phyloP scores from a whole-genome alignment of 2,888 invertebrate genomes.

The Chironomus riparius region DNA sequence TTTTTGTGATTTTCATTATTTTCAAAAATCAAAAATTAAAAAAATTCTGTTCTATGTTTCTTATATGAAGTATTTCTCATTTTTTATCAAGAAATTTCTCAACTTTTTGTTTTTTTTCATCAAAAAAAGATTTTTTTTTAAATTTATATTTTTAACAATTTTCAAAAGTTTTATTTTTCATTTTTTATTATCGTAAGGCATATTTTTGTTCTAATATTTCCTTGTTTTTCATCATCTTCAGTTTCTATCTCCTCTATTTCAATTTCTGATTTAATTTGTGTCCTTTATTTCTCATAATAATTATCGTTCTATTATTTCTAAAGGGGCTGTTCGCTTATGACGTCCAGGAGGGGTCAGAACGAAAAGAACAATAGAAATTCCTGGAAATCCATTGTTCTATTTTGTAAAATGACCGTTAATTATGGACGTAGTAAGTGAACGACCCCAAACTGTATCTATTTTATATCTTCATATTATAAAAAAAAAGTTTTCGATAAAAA shows the following conservation, averaged over 20 bases:
- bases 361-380: too few species aligned
- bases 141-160: conserved; percentile 18
- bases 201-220: conserved; percentile 27
- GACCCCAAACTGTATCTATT: too few species aligned
- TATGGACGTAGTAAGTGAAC: too few species aligned
- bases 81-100: background rate
- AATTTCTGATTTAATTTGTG: background rate
- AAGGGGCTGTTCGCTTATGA: too few species aligned
- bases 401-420: too few species aligned
- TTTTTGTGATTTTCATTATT: background rate
- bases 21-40: background rate
- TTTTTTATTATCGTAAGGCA: conserved; percentile 16
- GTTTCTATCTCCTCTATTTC: background rate
- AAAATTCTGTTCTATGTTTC: background rate
- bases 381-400: too few species aligned
- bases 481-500: too few species aligned
- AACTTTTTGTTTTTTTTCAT: background rate
- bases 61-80: background rate
- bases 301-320: too few species aligned
- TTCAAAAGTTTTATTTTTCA: conserved; percentile 17
- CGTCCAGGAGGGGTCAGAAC: too few species aligned
- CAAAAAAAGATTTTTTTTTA: background rate
- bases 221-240: conserved; percentile 11
- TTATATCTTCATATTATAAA: too few species aligned
- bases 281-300: background rate